Conservation (phyloP, 1,140 invertebrate species). For the Orchesella cincta region DNA sequence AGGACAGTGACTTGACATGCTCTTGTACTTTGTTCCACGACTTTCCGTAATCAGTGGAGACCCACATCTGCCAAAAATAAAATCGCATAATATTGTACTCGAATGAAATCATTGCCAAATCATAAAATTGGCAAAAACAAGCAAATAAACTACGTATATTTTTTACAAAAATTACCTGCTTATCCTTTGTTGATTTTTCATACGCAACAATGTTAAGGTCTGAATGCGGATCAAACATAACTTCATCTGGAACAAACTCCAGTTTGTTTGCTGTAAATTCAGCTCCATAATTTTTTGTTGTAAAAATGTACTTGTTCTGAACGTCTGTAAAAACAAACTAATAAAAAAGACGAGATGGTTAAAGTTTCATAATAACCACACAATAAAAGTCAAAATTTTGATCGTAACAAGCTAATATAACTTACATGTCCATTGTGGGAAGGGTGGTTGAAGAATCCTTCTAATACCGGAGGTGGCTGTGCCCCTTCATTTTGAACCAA, state of each 20-base stretch:
- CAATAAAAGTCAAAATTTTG: too few relatives aligned
- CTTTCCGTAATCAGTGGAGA: constrained; percentile 72
- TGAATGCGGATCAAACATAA: constrained; percentile 72
- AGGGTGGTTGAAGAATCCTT: constrained; percentile 82
- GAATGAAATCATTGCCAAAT: background rate
- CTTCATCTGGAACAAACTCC: constrained; percentile 72
- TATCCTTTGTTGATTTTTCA: constrained; percentile 69
- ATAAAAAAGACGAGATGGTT: constrained; percentile 53
- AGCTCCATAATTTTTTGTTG: constrained; percentile 71
- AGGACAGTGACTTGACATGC: constrained; percentile 75
- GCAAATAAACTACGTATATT: too few relatives aligned
- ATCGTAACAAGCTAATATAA: too few relatives aligned
- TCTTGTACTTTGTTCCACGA: constrained; percentile 69
- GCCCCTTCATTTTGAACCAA: constrained; percentile 57
- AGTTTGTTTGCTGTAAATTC: constrained; percentile 65
- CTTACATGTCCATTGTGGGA: constrained; percentile 70
- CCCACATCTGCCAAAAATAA: constrained; percentile 66
- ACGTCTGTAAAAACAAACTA: constrained; percentile 84
- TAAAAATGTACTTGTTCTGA: constrained; percentile 73
- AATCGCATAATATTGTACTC: background rate
- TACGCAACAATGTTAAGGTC: constrained; percentile 65
- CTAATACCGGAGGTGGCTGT: constrained; percentile 63
- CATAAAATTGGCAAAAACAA: too few relatives aligned
- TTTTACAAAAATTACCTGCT: constrained; percentile 62
- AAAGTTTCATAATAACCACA: too few relatives aligned